Evolutionary conservation across 2,888 invertebrate species (phyloP).

Genomic region (Liodrosophila aerea): DNA sequence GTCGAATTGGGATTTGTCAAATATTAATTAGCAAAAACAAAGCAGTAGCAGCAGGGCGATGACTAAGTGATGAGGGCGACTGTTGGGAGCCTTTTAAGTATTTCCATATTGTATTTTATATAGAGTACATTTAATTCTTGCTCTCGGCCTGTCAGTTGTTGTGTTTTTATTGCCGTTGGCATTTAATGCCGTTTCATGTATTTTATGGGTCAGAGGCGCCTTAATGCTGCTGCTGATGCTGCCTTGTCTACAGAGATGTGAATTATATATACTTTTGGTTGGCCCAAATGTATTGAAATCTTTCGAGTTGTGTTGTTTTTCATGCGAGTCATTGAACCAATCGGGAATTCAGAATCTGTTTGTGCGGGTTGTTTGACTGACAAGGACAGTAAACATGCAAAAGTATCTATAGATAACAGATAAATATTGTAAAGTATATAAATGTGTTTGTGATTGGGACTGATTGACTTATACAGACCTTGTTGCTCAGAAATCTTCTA

Average conservation of each 20-base stretch:
- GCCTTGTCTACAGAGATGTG: constrained; percentile 51
- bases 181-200: constrained; percentile 55
- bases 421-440: background rate
- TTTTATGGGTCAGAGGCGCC: constrained; percentile 64
- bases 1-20: constrained; percentile 16
- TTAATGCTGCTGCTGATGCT: too few species aligned
- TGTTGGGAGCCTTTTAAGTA: constrained; percentile 38
- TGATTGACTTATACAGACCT: constrained; percentile 35
- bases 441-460: constrained; percentile 25
- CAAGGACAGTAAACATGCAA: constrained; percentile 36
- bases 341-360: constrained; percentile 9
- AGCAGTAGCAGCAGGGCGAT: background rate
- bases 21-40: constrained; percentile 39
- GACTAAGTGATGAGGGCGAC: constrained; percentile 24
- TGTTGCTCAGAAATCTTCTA: constrained; percentile 43
- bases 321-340: constrained; percentile 64
- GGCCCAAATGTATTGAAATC: constrained; percentile 40
- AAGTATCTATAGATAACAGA: background rate
- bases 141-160: constrained; percentile 21
- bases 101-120: constrained; percentile 21
- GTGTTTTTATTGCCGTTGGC: constrained; percentile 47
- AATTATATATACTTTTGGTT: constrained; percentile 25
- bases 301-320: constrained; percentile 26
- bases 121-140: background rate
- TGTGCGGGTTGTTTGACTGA: constrained; percentile 20